Evolutionary conservation across 2,888 invertebrate species (phyloP), one percentile per base, ranked within the genome.

Genomic region (Oeneis ivallda): DNA sequence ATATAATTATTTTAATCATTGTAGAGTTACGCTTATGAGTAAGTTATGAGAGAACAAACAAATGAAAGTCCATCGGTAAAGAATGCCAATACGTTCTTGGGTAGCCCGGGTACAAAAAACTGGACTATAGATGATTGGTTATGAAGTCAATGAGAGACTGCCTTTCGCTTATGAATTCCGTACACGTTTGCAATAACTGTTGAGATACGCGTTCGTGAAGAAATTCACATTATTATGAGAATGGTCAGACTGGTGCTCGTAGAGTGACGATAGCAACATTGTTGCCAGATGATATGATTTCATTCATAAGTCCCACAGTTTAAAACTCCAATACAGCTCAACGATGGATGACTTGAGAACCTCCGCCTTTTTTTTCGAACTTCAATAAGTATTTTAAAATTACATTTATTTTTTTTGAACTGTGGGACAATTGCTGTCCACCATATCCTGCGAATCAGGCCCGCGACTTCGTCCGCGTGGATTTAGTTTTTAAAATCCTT

Each of bases 141-240:
- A 41, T 56, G 56, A 41, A 56, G 56, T 56, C 56, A 56, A 41
- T 56, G 41, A 56, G 56, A 56, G 19, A 39, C 41, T 41, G 39
- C 41, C 56, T 39, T 56, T 56, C 56, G 41, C 56, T 56, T 41
- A 19, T 15, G 13, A 13, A 56, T 56, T 39, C 56, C 19, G 41
- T 19, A 11, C 56, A 56, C 56, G 56, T 41, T 41, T 41, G 56
- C 41, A 56, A 56, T 56, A 56, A 56, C 56, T 56, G 56, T 56
- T 41, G 39, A 41, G 56, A 56, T 41, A 56, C 56, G 56, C 56
- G 41, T 41, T 56, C 56, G 56, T 56, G 56, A 41, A 56, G 39
- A 56, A 15, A 41, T 56, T 56, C 56, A 56, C 17, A 17, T 56
- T 39, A 56, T 39, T 56, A 56, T 15, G 41, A 39, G 13, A 37